Evolutionary conservation across 2,888 invertebrate genomes (phyloP), one percentile per base, ranked within the genome.

Genomic region (Tiliacea citrago): DNA sequence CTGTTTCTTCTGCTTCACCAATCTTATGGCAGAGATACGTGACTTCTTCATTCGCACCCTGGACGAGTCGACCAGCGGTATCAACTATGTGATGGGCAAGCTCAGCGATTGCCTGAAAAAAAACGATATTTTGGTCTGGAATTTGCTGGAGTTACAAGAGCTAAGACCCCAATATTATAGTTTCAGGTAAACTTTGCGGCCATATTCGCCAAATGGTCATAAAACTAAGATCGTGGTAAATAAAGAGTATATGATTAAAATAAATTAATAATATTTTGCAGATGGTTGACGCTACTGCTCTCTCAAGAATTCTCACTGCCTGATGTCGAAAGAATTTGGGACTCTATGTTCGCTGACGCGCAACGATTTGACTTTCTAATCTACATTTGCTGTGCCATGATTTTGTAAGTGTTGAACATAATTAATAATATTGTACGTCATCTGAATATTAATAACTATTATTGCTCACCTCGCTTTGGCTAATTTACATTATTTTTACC

Each of bases 241-340:
- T 18, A 77, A 10, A n/a, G 7, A 3, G 47, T 29, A 21, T 29
- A 9, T 10, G 35, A 35, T 24, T 47, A 29, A 62, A 21, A n/a
- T 39, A 51, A 67, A 9, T 47, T 3, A 13, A 24, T 55, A 62
- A 61, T 82, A 82, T 93, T 91, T 96, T 94, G 35, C 92, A 98
- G 99, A 85, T 99, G 99, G 99, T 96, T 99, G 79, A 99, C 99
- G 0, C 96, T 99, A 58, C 95, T 99, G 69, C 97, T 99, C 12
- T 99, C 99, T 4, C 99, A 99, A 97, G 99, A 99, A 95, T 99
- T 99, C 94, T 98, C 99, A 39, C 96, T 99, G 85, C 99, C 99
- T 60, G 99, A 99, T 94, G 99, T 99, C 0, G 98, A 99, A 89
- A 97, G 99, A 82, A 98, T 99, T 90, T 99, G 99, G 99, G 99